A percentile compares a stretch with the other conserved stretches of the same genome.
phyloP scores from a whole-genome alignment of 2,113 vertebrate species.

The Amphilophus citrinellus region DNA sequence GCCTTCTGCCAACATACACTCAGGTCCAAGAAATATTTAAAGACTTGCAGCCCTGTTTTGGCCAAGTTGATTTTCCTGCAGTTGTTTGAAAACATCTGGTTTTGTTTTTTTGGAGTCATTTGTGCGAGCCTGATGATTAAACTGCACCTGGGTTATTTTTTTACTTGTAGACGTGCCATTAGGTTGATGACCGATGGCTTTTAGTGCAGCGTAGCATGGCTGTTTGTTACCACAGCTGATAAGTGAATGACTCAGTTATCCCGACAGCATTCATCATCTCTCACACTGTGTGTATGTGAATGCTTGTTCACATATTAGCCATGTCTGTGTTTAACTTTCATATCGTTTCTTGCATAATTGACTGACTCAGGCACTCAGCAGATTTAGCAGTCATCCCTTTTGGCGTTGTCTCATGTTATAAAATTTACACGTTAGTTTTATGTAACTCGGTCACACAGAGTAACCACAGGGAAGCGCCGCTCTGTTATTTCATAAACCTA shows the following conservation, averaged over 20 bases:
- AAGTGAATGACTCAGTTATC: neutral
- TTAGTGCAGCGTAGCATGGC: neutral
- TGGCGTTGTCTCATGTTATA: neutral
- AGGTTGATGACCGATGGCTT: neutral
- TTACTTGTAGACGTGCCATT: neutral
- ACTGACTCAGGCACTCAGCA: neutral
- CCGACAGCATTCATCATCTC: neutral
- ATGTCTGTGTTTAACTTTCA: conserved; percentile 4
- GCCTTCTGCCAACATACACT: neutral
- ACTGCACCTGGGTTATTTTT: neutral
- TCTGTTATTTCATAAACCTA: neutral
- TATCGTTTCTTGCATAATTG: neutral
- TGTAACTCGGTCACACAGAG: conserved; percentile 10
- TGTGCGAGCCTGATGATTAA: neutral
- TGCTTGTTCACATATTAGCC: neutral
- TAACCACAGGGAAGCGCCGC: neutral
- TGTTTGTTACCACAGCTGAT: neutral
- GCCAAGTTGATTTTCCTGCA: neutral
- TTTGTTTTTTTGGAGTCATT: neutral
- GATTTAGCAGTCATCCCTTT: neutral
- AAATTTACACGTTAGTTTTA: conserved; percentile 15
- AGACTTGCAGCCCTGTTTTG: neutral
- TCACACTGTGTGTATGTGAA: neutral
- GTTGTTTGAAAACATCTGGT: neutral
- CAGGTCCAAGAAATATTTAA: neutral